Base-by-base conservation (phyloP, 92 coral and sea anemone species). In the Isaurus tuberculatus region DNA sequence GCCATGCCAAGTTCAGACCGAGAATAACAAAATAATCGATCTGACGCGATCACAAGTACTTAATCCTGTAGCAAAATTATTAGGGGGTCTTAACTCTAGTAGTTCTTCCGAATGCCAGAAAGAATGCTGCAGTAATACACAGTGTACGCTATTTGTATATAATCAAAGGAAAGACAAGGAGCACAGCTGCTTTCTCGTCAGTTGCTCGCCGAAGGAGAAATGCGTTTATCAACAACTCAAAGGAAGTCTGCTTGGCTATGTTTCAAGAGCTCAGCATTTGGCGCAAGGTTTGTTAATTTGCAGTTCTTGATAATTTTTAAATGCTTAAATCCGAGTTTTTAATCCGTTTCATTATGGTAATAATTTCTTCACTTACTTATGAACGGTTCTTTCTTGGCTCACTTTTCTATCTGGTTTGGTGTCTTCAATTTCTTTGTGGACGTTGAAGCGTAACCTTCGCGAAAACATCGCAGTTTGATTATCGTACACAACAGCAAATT, bases 71-170 rank as follows among this genome's bases (percentile, higher is more conserved):
- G 49, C 82, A 13, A 77, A 34, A 16, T 53, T 77, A 57, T 34
- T 77, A 5, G 53, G 69, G 23, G 82, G 82, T 20, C 51, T 77
- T 22, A 58, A 77, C 68, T 55, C 51, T 30, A 57, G 33, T 22
- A 77, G 48, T 14, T 36, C 82, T 16, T 20, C 48, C 23, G 82
- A 77, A 17, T 77, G 82, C 82, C 82, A 31, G 17, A 16, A 58
- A 60, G 40, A 34, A n/a, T 77, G 82, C 51, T 77, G 82, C 25
- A 33, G 51, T 36, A 77, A 33, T 34, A 34, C 82, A 22, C 49
- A 77, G 8, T 77, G 82, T 77, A 77, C 82, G 13, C 23, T 77
- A 23, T 77, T 55, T 58, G 82, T 77, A 9, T 77, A 77, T 77
- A 69, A 77, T 58, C 70, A 77, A 4, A 60, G 25, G 58, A 34